Evolutionary conservation across 2,888 invertebrate species (phyloP), one percentile per base, ranked within the genome.

Genomic region (Ischnura elegans): DNA sequence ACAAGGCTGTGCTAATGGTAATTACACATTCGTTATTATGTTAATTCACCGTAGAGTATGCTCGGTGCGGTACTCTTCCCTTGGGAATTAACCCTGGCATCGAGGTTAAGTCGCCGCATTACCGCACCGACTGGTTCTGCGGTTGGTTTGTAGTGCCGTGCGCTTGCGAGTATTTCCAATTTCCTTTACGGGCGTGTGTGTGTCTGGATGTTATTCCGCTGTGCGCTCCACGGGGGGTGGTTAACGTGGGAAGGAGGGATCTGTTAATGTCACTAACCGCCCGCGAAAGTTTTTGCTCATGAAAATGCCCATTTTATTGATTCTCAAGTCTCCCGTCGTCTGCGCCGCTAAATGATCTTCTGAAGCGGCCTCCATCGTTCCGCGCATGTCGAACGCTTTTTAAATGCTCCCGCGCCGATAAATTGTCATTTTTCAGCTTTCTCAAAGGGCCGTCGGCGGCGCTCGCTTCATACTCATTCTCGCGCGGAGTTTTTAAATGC

Each of bases 21-120:
- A 61, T 90, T 55, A n/a, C 13, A 66, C 61, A 90, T 43, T 25
- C 61, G 43, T 43, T 90, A 61, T 43, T 61, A 90, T 90, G 90
- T 61, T 90, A 90, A 90, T 90, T 43, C 43, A 8, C 25, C 43
- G 3, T 25, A 21, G 61, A 61, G 43, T 36, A 25, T 43, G 43
- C 66, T 25, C 43, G 42, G 43, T 90, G 90, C 90, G 21, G 42
- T 90, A 61, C 61, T 46, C 43, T 55, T 66, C 61, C 76, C 76
- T 3, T n/a, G 43, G 90, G 13, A 66, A 61, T 90, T 61, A 61
- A 66, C 90, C 43, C 43, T 36, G 36, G 8, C 29, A 21, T 25
- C 1, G 43, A 25, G 87, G 42, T 61, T 43, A 61, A 42, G 42
- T 90, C 61, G 55, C 87, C 19, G 25, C 55, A 43, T 61, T 76